Conservation (phyloP, 2,797 vertebrate species). For the Lagodon rhomboides region DNA sequence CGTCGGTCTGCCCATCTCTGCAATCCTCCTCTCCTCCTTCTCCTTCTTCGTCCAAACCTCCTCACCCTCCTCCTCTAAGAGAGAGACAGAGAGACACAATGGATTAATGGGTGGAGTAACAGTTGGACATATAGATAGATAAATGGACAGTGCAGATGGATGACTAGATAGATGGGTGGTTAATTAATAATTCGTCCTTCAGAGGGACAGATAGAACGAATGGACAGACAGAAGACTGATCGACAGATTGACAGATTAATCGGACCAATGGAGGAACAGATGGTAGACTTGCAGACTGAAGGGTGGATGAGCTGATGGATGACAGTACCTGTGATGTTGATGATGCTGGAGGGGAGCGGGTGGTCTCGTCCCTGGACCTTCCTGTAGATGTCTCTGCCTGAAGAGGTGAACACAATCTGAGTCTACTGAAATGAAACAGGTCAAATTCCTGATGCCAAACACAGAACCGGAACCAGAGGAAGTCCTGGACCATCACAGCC, state of each 20-base stretch:
- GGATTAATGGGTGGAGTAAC: neutral
- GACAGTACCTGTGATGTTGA: constrained; percentile 91
- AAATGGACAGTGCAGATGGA: neutral
- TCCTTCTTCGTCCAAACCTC: constrained; percentile 89
- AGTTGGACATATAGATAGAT: neutral
- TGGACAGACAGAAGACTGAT: neutral
- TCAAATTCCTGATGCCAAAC: neutral
- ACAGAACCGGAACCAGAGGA: neutral
- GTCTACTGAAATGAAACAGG: neutral
- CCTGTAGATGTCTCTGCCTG: constrained; percentile 94
- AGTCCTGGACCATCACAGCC: neutral
- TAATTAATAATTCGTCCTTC: no score
- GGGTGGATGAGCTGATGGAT: neutral
- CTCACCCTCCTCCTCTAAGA: constrained; percentile 86
- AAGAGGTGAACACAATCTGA: constrained; percentile 39
- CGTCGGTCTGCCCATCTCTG: constrained; percentile 91
- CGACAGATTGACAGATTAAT: neutral
- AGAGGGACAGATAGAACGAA: neutral
- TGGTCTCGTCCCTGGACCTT: constrained; percentile 94
- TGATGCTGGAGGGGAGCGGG: constrained; percentile 84
- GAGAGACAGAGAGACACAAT: neutral
- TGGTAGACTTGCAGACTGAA: neutral
- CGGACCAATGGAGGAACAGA: neutral
- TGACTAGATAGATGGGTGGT: no score
- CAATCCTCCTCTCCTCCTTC: constrained; percentile 92